Percentiles rank a stretch among this genome's conserved stretches.
phyloP scores from a whole-genome alignment of 2,888 invertebrate genomes.

The Yponomeuta sedellus region DNA sequence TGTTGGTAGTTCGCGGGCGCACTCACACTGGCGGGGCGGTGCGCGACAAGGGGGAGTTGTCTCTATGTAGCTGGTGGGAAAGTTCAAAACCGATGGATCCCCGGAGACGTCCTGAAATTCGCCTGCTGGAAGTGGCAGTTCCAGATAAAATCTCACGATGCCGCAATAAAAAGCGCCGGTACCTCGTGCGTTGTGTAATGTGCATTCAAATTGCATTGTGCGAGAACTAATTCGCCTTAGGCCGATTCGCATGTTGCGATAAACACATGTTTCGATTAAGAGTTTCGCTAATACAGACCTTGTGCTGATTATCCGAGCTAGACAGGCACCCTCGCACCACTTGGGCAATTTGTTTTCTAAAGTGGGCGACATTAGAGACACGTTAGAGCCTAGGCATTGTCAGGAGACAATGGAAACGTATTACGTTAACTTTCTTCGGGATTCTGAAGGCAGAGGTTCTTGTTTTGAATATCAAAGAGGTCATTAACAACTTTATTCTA shows the following conservation, averaged over 20 bases:
- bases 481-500: not conserved
- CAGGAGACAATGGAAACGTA: constrained; percentile 3
- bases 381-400: not conserved
- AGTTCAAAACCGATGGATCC: constrained; percentile 46
- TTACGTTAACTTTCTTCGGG: not conserved
- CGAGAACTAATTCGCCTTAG: constrained; percentile 76
- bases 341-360: constrained; percentile 8
- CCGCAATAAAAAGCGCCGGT: constrained; percentile 75
- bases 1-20: constrained; percentile 43
- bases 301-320: constrained; percentile 27
- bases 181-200: constrained; percentile 76
- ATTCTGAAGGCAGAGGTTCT: not conserved
- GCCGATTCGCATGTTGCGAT: constrained; percentile 74
- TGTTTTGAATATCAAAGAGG: not conserved
- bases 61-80: constrained; percentile 45
- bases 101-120: constrained; percentile 66
- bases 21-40: constrained; percentile 46
- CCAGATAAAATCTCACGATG: constrained; percentile 75
- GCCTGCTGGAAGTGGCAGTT: constrained; percentile 76
- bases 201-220: constrained; percentile 77
- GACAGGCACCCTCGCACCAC: constrained; percentile 2
- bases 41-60: constrained; percentile 37
- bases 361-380: constrained; percentile 6
- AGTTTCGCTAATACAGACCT: constrained; percentile 52
- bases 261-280: constrained; percentile 74